Evolutionary conservation across 2,888 invertebrate species (phyloP).

Genomic region (Ametastegia equiseti): DNA sequence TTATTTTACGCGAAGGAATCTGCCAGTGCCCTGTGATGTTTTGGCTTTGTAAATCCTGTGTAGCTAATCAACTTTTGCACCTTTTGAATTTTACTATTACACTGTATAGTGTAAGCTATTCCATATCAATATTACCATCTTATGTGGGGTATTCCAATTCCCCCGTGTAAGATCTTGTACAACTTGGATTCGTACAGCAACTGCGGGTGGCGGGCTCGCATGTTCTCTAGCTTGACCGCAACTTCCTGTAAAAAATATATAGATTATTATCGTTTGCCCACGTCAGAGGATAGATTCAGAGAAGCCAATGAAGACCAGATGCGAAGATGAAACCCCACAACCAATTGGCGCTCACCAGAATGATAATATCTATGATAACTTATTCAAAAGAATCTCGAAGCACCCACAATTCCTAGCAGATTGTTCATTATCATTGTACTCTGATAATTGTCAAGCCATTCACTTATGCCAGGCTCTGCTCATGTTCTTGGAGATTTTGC

Average conservation of each 20-base stretch:
- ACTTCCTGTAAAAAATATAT: constrained; percentile 87
- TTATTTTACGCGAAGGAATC: too few relatives aligned
- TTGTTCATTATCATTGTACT: neutral
- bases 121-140: constrained; percentile 76
- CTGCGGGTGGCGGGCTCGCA: constrained; percentile 98
- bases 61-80: too few relatives aligned
- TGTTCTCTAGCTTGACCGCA: constrained; percentile 98
- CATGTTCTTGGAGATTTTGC: neutral
- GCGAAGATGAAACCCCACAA: constrained; percentile 19
- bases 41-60: too few relatives aligned
- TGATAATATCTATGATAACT: neutral
- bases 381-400: neutral
- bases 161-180: constrained; percentile 98
- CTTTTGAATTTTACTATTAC: neutral
- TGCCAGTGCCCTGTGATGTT: too few relatives aligned
- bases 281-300: constrained; percentile 10
- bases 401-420: neutral
- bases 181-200: constrained; percentile 99
- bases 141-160: constrained; percentile 97
- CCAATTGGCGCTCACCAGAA: neutral
- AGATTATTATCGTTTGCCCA: constrained; percentile 44
- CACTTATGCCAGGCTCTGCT: neutral
- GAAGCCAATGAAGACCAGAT: constrained; percentile 22
- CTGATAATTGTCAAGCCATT: neutral
- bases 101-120: neutral